Evolutionary conservation across 1,140 invertebrate genomes (phyloP), one percentile per base, ranked within the genome.

Genomic region (Ooceraea biroi): DNA sequence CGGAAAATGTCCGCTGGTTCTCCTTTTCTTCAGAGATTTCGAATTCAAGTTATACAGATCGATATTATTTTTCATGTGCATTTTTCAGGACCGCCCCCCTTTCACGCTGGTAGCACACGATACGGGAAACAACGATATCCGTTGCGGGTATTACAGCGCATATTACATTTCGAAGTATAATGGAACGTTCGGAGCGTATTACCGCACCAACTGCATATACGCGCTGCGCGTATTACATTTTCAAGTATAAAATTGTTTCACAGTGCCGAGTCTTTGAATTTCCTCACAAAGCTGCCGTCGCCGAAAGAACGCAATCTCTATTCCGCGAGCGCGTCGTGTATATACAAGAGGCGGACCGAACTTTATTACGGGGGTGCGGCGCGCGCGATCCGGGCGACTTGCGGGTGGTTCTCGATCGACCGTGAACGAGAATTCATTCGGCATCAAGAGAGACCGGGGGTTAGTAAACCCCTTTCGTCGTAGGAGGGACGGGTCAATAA

Each of bases 401-500:
- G 19, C 63, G 58, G 50, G 36, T 48, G 80, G 74, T 57, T 55
- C 73, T 80, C 82, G 74, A 82, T 88, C 86, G 86, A 80, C 44
- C 74, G 69, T 63, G 87, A 83, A 89, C 74, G 77, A 57, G 68
- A 86, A 85, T 89, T 89, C 73, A 82, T 89, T 76, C 55, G 85
- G 80, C 71, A 69, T 14, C 65, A 22, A 46, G 65, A 7, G 78
- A 22, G 4, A 17, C 14, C 27, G 48, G 41, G 48, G 30, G 22
- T 58, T 68, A 78, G 63, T 60, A 46, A 63, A 61, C 48, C 69
- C 83, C 58, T 44, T 71, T 85, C 50, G 73, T 63, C 65, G 84
- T 22, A 41, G 48, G 73, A 66, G 65, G 61, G 83, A 73, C 89
- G 76, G 65, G 88, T 89, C 88, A 89, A 88, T 89, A 90, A 89